Evolutionary conservation across 64 coral and sea anemone species (phyloP).

Genomic region (Trachythela sp.): DNA sequence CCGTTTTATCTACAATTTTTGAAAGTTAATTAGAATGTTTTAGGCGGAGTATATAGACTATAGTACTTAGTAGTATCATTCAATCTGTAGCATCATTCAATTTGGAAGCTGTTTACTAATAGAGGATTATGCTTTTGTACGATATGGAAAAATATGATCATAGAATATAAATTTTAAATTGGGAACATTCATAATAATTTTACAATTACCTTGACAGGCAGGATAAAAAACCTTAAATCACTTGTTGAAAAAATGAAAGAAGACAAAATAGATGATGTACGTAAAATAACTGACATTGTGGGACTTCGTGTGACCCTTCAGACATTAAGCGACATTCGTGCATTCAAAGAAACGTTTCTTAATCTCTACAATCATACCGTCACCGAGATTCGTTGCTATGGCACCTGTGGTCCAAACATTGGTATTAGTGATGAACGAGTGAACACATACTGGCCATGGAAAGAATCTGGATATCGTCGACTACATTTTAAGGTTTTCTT

Average conservation of each 20-base stretch:
- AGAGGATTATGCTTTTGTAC: too few species aligned
- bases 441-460: slow-evolving; percentile 40
- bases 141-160: too few species aligned
- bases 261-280: not conserved
- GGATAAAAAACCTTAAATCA: slow-evolving; percentile 31
- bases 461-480: slow-evolving; percentile 30
- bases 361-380: not conserved
- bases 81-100: too few species aligned
- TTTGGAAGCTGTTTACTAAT: too few species aligned
- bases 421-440: not conserved
- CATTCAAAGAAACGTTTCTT: slow-evolving; percentile 15
- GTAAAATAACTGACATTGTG: slow-evolving; percentile 21
- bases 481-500: slow-evolving; percentile 31
- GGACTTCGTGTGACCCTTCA: slow-evolving; percentile 30
- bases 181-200: not conserved
- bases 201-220: not conserved
- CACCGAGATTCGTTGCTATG: slow-evolving; percentile 34
- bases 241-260: slow-evolving; percentile 12
- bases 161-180: too few species aligned
- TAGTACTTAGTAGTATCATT: too few species aligned
- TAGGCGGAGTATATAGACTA: too few species aligned
- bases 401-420: slow-evolving; percentile 16
- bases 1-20: too few species aligned
- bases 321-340: not conserved
- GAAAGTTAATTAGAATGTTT: too few species aligned